Base-by-base conservation (phyloP, 2,113 vertebrate species). In the Ardeotis arabs region DNA sequence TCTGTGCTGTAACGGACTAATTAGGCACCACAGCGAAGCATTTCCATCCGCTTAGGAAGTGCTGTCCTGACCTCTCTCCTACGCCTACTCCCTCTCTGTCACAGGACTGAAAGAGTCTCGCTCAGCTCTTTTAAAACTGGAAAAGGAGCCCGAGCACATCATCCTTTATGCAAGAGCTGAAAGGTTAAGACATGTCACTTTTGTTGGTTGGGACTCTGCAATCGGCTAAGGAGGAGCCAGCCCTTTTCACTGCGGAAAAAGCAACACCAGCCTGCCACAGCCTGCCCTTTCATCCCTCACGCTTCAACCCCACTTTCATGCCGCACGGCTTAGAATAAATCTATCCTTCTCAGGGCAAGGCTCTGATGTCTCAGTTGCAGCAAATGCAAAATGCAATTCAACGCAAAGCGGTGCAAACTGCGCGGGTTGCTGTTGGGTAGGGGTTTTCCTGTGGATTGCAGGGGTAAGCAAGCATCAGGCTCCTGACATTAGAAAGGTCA, bases 41-140 rank as follows among this genome's bases (percentile, higher is more conserved):
- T 82, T 94, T 94, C 91, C 81, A 95, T 92, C 93, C 17, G 7
- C 87, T 96, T 94, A 96, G 93, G 91, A 96, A 84, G 69, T 49
- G 2, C 44, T 60, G 77, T 82, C 84, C 66, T 96, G 95, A 97
- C 96, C 94, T 96, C 68, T 77, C 73, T 92, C 64, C 87, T 87
- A 84, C 45, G 14, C 96, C 96, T 78, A 91, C 93, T 97, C 96
- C 80, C 77, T 95, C 89, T 86, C 94, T 91, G 93, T 96, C 91
- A 95, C 77, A 56, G 91, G 44, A 13, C 77, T 68, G 53, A 92
- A 95, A 95, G 60, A 92, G 52, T 76, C 77, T 95, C 3, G 2
- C 91, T 96, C 95, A 96, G 95, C 94, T 89, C 60, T 96, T 96
- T 96, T 59, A 20, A 39, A 89, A 60, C 93, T 95, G 93, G 87